phyloP scores from a whole-genome alignment of 1,140 invertebrate species.

The Plectrocnemia conspersa region DNA sequence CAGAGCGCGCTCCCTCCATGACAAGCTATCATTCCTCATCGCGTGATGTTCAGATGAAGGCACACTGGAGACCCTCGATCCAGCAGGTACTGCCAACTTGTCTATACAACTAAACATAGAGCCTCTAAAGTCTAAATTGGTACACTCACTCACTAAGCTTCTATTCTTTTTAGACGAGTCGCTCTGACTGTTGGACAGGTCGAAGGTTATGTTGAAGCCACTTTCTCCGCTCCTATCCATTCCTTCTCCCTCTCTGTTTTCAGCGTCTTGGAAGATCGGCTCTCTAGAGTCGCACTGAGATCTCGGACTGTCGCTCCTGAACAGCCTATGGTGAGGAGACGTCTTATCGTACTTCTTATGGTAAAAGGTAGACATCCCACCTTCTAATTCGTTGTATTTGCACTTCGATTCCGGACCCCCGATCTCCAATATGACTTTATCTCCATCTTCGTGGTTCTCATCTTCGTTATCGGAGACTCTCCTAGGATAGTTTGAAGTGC shows the following conservation, averaged over 20 bases:
- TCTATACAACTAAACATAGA: slow-evolving; percentile 41
- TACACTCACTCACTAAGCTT: slow-evolving; percentile 37
- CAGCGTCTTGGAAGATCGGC: slow-evolving; percentile 37
- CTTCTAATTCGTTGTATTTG: slow-evolving; percentile 38
- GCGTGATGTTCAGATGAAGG: slow-evolving; percentile 40
- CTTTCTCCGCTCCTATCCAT: slow-evolving; percentile 32
- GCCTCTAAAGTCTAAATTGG: slow-evolving; percentile 40
- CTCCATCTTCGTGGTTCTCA: slow-evolving; percentile 23
- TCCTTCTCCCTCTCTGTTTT: slow-evolving; percentile 31
- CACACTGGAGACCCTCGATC: slow-evolving; percentile 21
- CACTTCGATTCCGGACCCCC: slow-evolving; percentile 45
- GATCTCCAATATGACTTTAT: slow-evolving; percentile 47
- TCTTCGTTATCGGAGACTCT: slow-evolving; percentile 27
- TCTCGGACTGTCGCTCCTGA: slow-evolving; percentile 42
- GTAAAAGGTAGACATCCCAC: slow-evolving; percentile 41
- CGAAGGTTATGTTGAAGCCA: slow-evolving; percentile 18
- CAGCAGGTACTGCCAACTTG: slow-evolving; percentile 36
- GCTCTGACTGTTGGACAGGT: slow-evolving; percentile 17
- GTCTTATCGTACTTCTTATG: slow-evolving; percentile 53
- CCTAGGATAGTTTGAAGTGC: slow-evolving; percentile 27
- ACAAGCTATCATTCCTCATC: slow-evolving; percentile 43
- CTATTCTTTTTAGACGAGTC: slow-evolving; percentile 36
- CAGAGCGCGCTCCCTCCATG: slow-evolving; percentile 54
- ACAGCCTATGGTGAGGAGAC: slow-evolving; percentile 46
- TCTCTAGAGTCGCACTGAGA: slow-evolving; percentile 22